Evolutionary conservation across 2,888 invertebrate species (phyloP).

Genomic region (Drosophila siamana): DNA sequence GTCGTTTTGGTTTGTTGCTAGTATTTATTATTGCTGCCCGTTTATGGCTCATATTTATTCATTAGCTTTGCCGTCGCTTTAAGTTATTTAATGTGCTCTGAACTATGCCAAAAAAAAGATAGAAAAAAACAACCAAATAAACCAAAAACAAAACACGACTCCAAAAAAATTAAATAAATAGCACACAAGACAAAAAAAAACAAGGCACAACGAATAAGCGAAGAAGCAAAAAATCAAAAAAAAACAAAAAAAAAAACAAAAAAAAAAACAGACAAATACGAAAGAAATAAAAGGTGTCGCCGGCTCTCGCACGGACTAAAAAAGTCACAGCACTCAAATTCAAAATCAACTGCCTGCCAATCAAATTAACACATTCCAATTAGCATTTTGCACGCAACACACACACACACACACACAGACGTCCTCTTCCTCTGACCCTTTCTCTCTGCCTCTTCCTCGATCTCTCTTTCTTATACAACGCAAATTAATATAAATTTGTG

Average conservation of each 20-base stretch:
- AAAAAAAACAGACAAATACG: neutral
- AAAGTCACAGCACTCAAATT: constrained; percentile 44
- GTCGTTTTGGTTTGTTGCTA: constrained; percentile 27
- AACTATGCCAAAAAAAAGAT: constrained; percentile 30
- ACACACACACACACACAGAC: constrained; percentile 4
- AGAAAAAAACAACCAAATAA: constrained; percentile 8
- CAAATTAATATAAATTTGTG: neutral
- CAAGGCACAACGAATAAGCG: neutral
- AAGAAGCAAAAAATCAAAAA: neutral
- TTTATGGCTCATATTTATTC: constrained; percentile 68
- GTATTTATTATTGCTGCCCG: constrained; percentile 36
- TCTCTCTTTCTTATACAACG: too few species aligned
- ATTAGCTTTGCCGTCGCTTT: constrained; percentile 56
- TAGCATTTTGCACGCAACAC: constrained; percentile 59
- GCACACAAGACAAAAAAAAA: neutral
- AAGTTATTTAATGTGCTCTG: constrained; percentile 44
- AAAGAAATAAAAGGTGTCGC: constrained; percentile 44
- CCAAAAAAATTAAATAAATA: constrained; percentile 8
- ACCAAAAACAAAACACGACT: constrained; percentile 1
- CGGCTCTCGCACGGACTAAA: constrained; percentile 32
- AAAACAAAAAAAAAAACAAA: neutral
- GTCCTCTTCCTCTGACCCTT: too few species aligned
- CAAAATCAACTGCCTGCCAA: constrained; percentile 61
- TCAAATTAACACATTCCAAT: constrained; percentile 79
- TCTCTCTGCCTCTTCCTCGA: neutral